Percentiles rank a stretch among this genome's conserved stretches.
Conservation (phyloP, 2,797 vertebrate genomes). For the Oryzias sinensis region DNA sequence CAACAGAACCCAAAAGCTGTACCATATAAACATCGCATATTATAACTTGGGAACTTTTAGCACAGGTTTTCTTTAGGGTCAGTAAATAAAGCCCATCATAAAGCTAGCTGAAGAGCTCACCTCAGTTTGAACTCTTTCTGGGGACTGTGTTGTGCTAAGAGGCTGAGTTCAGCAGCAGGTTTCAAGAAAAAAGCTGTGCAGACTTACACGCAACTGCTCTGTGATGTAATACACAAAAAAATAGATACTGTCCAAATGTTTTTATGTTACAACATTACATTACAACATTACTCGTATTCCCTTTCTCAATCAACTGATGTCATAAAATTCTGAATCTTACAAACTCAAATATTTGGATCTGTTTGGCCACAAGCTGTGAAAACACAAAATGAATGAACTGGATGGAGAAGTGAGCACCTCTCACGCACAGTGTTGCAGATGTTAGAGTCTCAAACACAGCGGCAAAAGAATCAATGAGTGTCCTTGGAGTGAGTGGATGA, state of each 20-base stretch:
- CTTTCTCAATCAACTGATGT: constrained; percentile 42
- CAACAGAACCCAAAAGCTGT: too few species aligned
- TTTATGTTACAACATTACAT: background rate
- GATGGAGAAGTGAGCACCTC: constrained; percentile 48
- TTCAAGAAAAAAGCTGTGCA: constrained; percentile 15
- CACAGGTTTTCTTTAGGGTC: constrained; percentile 5
- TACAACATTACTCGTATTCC: constrained; percentile 18
- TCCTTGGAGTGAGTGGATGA: constrained; percentile 45
- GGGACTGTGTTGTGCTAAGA: constrained; percentile 20
- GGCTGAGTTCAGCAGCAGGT: constrained; percentile 46
- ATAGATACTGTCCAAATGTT: background rate
- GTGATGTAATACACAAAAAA: constrained; percentile 3
- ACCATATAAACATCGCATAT: too few species aligned
- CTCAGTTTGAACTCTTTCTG: constrained; percentile 38
- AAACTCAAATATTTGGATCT: constrained; percentile 19
- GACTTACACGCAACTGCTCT: constrained; percentile 2
- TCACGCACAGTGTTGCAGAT: constrained; percentile 10
- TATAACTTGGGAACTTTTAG: constrained; percentile 9
- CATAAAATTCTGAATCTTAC: too few species aligned
- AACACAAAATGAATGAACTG: constrained; percentile 42
- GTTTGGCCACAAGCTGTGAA: constrained; percentile 44
- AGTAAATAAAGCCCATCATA: constrained; percentile 13
- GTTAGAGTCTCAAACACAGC: constrained; percentile 37
- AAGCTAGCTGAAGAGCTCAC: constrained; percentile 10
- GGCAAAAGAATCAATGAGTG: constrained; percentile 58